Conservation (phyloP, 2,113 vertebrate genomes). For the Scartelaos histophorus region DNA sequence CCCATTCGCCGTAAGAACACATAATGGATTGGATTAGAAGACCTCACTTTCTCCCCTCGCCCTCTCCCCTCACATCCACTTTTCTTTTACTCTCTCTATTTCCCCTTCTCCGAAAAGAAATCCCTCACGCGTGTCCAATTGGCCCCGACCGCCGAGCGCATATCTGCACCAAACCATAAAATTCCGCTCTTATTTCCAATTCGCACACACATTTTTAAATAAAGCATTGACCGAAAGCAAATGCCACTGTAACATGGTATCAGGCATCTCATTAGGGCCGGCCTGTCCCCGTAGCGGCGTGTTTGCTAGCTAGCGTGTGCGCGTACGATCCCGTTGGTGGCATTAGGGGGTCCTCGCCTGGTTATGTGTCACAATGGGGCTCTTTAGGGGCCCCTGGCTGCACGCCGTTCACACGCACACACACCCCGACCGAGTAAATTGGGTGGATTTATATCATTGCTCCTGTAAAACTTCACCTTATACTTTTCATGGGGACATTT, state of each 20-base stretch:
- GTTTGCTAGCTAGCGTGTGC: conserved; percentile 17
- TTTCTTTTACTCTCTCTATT: conserved; percentile 11
- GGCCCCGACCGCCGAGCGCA: conserved; percentile 61
- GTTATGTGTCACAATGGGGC: conserved; percentile 65
- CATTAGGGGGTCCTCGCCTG: conserved; percentile 43
- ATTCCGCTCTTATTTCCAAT: conserved; percentile 21
- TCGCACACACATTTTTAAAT: conserved; percentile 39
- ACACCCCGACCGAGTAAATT: conserved; percentile 43
- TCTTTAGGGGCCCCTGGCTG: conserved; percentile 51
- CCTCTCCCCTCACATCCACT: conserved; percentile 25
- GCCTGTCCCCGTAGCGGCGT: conserved; percentile 29
- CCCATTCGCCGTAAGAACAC: conserved; percentile 24
- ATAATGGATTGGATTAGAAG: conserved; percentile 52
- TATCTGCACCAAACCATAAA: conserved; percentile 60
- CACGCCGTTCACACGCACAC: conserved; percentile 22
- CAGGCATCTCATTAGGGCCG: conserved; percentile 64
- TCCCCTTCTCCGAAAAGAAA: conserved; percentile 44
- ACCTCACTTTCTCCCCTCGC: conserved; percentile 21
- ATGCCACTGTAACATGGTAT: conserved; percentile 58
- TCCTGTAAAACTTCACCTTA: conserved; percentile 56
- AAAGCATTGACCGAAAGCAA: conserved; percentile 60
- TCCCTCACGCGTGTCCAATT: conserved; percentile 73
- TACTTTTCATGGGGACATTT: conserved; percentile 6
- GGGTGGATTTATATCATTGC: conserved; percentile 63
- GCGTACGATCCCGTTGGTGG: conserved; percentile 45